A percentile compares a stretch with the other conserved stretches of the same genome.
These are phyloP conservation scores for Zalophus californianus DNA, from an alignment of 2,797 vertebrate species.

Conservation along the genomic window DNA sequence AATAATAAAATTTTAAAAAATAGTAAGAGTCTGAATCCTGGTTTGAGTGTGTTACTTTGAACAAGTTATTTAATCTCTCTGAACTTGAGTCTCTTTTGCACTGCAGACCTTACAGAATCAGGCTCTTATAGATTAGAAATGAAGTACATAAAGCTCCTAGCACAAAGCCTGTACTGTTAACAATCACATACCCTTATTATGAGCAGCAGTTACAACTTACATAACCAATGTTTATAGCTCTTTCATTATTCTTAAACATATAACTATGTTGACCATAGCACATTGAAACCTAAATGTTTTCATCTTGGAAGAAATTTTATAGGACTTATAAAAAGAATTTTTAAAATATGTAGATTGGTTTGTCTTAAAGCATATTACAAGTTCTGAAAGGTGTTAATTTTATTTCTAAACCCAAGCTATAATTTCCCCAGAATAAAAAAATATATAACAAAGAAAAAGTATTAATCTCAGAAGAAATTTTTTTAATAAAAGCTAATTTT, in stretches of 20 bases:
- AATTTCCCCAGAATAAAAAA: constrained; percentile 23
- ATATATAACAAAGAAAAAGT: neutral
- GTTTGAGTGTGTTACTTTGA: neutral
- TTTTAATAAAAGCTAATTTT: constrained; percentile 38
- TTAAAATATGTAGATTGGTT: constrained; percentile 21
- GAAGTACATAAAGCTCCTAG: neutral
- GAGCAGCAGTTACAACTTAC: neutral
- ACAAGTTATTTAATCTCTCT: constrained; percentile 1
- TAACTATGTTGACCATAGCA: neutral
- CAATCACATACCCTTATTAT: neutral
- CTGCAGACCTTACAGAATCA: neutral
- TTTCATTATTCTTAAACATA: constrained; percentile 29
- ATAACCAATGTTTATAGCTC: neutral
- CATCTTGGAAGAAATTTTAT: constrained; percentile 11
- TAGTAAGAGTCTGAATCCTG: neutral
- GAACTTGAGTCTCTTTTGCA: neutral
- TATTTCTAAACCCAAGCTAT: constrained; percentile 47
- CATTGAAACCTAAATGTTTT: neutral
- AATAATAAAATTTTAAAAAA: neutral
- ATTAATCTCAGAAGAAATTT: neutral
- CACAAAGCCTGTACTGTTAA: neutral
- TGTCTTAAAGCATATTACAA: neutral
- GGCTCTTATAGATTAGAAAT: neutral
- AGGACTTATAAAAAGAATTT: neutral
- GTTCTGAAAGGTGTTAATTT: constrained; percentile 46